A percentile compares a stretch with the other conserved stretches of the same genome.
These are phyloP conservation scores for Drosophila paramelanica DNA, from an alignment of 2,888 invertebrate genomes.

Conservation along the genomic window DNA sequence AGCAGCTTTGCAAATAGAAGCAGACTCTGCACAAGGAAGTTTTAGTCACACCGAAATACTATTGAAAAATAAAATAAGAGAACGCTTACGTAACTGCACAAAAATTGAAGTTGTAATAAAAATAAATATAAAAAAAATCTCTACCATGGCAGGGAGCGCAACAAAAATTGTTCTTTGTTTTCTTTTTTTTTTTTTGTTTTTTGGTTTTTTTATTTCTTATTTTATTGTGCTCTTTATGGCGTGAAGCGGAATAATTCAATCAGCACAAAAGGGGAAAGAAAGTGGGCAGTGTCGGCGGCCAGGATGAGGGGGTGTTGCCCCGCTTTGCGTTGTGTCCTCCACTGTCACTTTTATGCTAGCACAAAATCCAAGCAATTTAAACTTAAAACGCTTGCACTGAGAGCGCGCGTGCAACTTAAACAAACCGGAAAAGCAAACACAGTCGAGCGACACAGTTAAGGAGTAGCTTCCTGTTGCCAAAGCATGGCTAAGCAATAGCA, in stretches of 20 bases:
- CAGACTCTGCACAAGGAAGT: constrained; percentile 16
- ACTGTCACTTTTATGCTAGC: constrained; percentile 47
- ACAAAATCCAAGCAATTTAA: constrained; percentile 75
- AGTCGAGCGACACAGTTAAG: constrained; percentile 76
- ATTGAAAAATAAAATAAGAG: constrained; percentile 53
- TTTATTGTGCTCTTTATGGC: constrained; percentile 66
- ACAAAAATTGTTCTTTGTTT: constrained; percentile 29
- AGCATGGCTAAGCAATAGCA: constrained; percentile 58
- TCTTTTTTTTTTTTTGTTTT: constrained; percentile 15
- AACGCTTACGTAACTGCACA: constrained; percentile 58
- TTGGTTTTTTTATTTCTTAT: constrained; percentile 31
- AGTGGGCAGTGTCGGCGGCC: not conserved
- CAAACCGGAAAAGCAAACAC: constrained; percentile 79
- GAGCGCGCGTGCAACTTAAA: constrained; percentile 73
- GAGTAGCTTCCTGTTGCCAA: constrained; percentile 72
- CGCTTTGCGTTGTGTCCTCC: constrained; percentile 17
- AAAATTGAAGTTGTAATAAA: constrained; percentile 67
- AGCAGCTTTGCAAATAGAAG: constrained; percentile 32
- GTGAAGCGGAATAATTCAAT: constrained; percentile 81
- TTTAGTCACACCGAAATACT: constrained; percentile 19
- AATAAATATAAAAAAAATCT: constrained; percentile 49
- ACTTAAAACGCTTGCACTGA: constrained; percentile 72
- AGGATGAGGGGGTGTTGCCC: constrained; percentile 15
- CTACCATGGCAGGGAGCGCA: constrained; percentile 13
- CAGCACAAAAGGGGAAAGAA: constrained; percentile 51